These are phyloP conservation scores for Antennarius maculatus DNA, from an alignment of 2,797 vertebrate genomes.

Conservation along the genomic window DNA sequence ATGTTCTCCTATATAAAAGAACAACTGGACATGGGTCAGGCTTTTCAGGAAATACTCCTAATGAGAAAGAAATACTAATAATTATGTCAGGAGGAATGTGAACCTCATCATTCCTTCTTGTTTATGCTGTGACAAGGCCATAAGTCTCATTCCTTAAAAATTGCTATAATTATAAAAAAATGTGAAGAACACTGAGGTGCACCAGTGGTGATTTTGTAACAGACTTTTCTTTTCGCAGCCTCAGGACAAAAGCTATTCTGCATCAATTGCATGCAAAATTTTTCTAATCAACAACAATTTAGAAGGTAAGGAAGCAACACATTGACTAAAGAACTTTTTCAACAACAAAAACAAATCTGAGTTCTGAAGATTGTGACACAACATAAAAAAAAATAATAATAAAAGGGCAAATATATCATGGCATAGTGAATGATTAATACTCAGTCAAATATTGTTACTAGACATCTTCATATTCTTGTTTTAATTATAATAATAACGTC, in stretches of 20 bases:
- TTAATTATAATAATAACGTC: no score
- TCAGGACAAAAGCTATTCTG: background rate
- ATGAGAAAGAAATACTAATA: slow-evolving; percentile 37
- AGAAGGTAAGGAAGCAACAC: no score
- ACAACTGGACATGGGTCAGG: slow-evolving; percentile 8
- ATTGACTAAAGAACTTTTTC: no score
- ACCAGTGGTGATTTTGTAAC: background rate
- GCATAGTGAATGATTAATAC: no score
- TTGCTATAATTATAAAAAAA: slow-evolving; percentile 19
- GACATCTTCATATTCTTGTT: no score
- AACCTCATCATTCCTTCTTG: background rate
- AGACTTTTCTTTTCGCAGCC: background rate
- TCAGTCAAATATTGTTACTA: no score
- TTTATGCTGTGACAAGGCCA: background rate
- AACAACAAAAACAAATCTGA: no score
- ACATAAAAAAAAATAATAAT: no score
- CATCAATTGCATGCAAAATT: no score
- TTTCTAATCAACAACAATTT: no score
- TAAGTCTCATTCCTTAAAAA: slow-evolving; percentile 17
- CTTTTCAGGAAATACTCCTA: slow-evolving; percentile 23
- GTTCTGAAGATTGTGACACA: no score
- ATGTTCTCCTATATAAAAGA: background rate
- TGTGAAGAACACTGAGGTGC: background rate
- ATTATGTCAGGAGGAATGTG: background rate
- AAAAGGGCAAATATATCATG: no score